Conservation (phyloP, 2,113 vertebrate genomes). For the Emydocephalus ijimae region DNA sequence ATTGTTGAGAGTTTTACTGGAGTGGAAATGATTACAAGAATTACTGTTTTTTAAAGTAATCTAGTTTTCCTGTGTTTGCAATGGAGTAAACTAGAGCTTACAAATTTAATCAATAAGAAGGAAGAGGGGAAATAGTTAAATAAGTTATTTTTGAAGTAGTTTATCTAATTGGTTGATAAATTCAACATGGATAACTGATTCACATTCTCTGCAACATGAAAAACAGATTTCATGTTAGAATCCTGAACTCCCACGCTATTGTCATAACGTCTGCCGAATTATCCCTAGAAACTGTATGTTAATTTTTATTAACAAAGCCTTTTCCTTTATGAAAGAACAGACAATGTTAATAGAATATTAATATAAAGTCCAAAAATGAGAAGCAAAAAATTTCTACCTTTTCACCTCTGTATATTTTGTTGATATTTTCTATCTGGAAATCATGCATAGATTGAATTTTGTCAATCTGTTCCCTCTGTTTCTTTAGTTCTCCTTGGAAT, state of each 20-base stretch:
- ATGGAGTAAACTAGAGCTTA: neutral
- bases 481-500: slow-evolving; percentile 82
- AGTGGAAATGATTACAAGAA: neutral
- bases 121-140: neutral
- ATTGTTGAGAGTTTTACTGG: neutral
- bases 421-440: slow-evolving; percentile 78
- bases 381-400: slow-evolving; percentile 70
- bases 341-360: neutral
- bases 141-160: neutral
- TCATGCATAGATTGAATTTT: slow-evolving; percentile 78
- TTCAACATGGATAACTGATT: neutral
- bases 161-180: neutral
- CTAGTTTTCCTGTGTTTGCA: neutral
- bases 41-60: neutral
- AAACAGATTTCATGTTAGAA: neutral
- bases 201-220: neutral
- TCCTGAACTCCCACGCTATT: neutral
- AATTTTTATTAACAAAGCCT: neutral
- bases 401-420: slow-evolving; percentile 76
- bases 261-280: neutral
- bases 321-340: neutral
- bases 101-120: neutral
- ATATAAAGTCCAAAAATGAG: neutral
- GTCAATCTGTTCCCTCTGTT: slow-evolving; percentile 78
- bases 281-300: neutral